Conservation (phyloP, 1,140 invertebrate genomes). For the Penaeus indicus region DNA sequence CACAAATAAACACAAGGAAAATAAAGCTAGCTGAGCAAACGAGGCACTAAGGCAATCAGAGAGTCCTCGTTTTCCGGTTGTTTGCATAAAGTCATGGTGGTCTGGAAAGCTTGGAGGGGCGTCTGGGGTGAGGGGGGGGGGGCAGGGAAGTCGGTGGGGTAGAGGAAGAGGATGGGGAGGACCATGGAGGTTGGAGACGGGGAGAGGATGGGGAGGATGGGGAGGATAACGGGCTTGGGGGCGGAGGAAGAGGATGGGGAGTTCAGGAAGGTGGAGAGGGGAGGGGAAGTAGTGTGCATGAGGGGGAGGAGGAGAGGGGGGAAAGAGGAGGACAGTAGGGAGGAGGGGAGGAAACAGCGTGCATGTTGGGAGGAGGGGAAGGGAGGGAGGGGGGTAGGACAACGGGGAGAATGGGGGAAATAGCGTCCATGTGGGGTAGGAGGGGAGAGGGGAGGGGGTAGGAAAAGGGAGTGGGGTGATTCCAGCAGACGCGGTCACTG, state of each 20-base stretch:
- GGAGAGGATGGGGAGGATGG: background rate
- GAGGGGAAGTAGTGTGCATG: background rate
- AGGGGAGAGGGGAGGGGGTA: too few species aligned
- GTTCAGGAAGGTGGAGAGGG: background rate
- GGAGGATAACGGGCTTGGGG: background rate
- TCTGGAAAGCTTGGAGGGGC: conserved; percentile 23
- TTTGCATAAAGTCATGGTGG: conserved; percentile 58
- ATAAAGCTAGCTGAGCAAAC: conserved; percentile 46
- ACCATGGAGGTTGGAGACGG: background rate
- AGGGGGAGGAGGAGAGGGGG: background rate
- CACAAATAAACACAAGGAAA: conserved; percentile 40
- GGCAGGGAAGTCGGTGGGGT: background rate
- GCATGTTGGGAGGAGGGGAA: too few species aligned
- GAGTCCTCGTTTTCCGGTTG: conserved; percentile 52
- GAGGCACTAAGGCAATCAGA: conserved; percentile 54
- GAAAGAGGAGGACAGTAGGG: background rate
- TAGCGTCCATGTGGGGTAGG: too few species aligned
- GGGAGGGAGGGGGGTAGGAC: background rate
- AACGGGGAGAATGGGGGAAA: too few species aligned
- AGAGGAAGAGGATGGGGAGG: background rate
- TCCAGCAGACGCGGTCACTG: too few species aligned
- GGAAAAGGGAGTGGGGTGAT: too few species aligned
- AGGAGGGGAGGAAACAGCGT: background rate
- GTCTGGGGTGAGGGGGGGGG: background rate
- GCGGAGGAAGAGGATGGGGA: background rate